These are phyloP conservation scores for Ictidomys tridecemlineatus DNA, from an alignment of 2,113 vertebrate species.

Conservation along the genomic window DNA sequence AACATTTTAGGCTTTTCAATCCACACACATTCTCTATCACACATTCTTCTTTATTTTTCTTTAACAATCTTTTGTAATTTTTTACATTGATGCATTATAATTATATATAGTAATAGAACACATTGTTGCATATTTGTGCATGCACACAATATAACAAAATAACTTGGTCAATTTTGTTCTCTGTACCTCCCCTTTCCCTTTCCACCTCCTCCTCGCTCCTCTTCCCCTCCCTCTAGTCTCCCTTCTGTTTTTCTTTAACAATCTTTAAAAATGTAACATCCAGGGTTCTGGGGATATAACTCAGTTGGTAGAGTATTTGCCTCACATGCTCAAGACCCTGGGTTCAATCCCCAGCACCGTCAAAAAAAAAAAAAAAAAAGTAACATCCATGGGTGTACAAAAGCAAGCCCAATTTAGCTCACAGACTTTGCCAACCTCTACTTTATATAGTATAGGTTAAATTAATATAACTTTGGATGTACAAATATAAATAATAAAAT, in stretches of 20 bases:
- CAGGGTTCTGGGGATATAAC: too few relatives aligned
- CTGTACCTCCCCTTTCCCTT: too few relatives aligned
- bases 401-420: neutral
- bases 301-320: too few relatives aligned
- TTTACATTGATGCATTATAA: neutral
- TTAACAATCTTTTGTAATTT: neutral
- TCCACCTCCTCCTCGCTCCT: too few relatives aligned
- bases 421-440: neutral
- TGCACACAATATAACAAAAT: too few relatives aligned
- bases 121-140: too few relatives aligned
- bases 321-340: too few relatives aligned
- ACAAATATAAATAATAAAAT: neutral
- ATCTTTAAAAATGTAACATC: conserved; percentile 55
- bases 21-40: neutral
- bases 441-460: neutral
- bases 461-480: conserved; percentile 20
- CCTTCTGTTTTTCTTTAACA: neutral
- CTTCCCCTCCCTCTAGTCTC: too few relatives aligned
- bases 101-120: too few relatives aligned
- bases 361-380: neutral
- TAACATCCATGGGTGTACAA: neutral
- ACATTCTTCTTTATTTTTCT: neutral
- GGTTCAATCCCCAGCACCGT: too few relatives aligned
- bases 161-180: too few relatives aligned
- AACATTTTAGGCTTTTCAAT: neutral